A percentile compares a stretch with the other conserved stretches of the same genome.
These are phyloP conservation scores for Hyposmocoma kahamanoa DNA, from an alignment of 1,140 invertebrate species.

Conservation along the genomic window DNA sequence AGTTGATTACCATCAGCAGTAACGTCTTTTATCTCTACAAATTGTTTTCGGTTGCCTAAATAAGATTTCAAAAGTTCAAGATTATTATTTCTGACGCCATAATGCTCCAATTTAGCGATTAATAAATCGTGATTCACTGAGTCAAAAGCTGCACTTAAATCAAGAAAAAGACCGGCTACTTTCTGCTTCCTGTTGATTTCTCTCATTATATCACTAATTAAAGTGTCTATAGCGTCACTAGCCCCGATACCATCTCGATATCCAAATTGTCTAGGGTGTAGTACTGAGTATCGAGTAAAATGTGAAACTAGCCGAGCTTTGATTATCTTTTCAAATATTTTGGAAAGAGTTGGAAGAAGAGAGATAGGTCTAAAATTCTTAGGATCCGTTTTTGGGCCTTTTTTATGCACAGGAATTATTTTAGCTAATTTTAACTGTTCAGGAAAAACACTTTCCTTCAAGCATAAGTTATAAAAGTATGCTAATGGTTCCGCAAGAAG, in stretches of 20 bases:
- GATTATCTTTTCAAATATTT: conserved; percentile 15
- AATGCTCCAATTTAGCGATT: too few species aligned
- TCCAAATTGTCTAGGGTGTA: conserved; percentile 13
- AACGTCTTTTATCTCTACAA: neutral
- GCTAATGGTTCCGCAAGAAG: conserved; percentile 11
- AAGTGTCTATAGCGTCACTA: conserved; percentile 4
- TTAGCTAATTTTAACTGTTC: conserved; percentile 17
- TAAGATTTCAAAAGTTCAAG: too few species aligned
- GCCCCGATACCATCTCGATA: conserved; percentile 9
- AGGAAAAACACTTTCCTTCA: conserved; percentile 8
- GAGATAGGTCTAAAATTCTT: too few species aligned
- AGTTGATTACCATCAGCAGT: neutral
- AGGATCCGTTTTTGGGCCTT: too few species aligned
- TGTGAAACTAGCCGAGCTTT: conserved; percentile 8
- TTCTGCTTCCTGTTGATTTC: neutral
- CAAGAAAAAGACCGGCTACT: conserved; percentile 3
- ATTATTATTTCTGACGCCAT: too few species aligned
- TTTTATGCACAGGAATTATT: conserved; percentile 13
- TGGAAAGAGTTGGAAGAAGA: conserved; percentile 10
- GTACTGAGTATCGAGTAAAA: conserved; percentile 1
- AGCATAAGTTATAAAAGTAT: conserved; percentile 12
- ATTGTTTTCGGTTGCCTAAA: conserved; percentile 3
- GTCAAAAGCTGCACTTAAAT: neutral
- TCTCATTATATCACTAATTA: conserved; percentile 7
- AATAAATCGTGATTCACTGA: too few species aligned